Conservation (phyloP, 2,888 invertebrate species). For the Lithophane semibrunnea region DNA sequence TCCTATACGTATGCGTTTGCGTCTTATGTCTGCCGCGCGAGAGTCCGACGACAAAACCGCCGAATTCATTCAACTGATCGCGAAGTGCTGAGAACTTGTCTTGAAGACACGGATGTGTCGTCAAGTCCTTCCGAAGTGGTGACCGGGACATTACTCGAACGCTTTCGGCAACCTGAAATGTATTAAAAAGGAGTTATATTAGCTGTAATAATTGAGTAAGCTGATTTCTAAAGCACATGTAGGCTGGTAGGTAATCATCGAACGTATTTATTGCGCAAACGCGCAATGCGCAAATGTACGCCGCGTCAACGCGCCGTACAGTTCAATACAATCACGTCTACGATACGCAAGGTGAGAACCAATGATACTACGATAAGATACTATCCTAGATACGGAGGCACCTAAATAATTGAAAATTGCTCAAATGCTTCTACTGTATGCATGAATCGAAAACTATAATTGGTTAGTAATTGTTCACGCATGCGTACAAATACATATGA, state of each 20-base stretch:
- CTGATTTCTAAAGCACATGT: not conserved
- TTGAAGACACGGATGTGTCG: slow-evolving; percentile 94
- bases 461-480: slow-evolving; percentile 10
- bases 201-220: not conserved
- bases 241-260: not conserved
- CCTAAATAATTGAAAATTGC: not conserved
- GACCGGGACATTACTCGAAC: slow-evolving; percentile 94
- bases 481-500: not conserved
- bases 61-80: slow-evolving; percentile 96
- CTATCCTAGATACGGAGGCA: not conserved
- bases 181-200: not conserved
- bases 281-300: no score
- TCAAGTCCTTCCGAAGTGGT: slow-evolving; percentile 94
- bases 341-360: not conserved
- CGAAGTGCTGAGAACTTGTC: slow-evolving; percentile 95
- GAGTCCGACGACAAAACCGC: slow-evolving; percentile 95
- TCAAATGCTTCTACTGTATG: not conserved
- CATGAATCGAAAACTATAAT: not conserved
- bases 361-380: not conserved
- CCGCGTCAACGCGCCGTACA: no score
- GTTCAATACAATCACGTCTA: not conserved
- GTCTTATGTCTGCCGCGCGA: slow-evolving; percentile 89
- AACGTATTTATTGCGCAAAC: not conserved
- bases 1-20: slow-evolving; percentile 93
- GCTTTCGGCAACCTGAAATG: slow-evolving; percentile 92